Conservation (phyloP, 92 coral and sea anemone species). For the Chrysogorgia sp. region DNA sequence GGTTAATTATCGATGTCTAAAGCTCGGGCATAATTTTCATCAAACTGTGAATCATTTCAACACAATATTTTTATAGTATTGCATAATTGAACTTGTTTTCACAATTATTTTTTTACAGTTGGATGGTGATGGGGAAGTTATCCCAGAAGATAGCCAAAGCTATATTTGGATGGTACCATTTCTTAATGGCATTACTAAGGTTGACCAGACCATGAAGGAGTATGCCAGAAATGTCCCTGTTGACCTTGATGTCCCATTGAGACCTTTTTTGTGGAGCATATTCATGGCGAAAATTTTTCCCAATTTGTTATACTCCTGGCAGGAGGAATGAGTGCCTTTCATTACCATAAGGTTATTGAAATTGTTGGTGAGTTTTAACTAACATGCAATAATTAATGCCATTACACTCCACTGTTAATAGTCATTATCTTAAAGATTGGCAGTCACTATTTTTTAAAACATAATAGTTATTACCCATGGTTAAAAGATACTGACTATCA, state of each 20-base stretch:
- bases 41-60: too few relatives aligned
- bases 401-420: too few relatives aligned
- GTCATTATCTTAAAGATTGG: too few relatives aligned
- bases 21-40: too few relatives aligned
- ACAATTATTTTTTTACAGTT: neutral
- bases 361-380: constrained; percentile 57
- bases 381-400: too few relatives aligned
- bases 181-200: constrained; percentile 15
- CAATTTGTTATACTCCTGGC: constrained; percentile 41
- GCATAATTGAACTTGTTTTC: too few relatives aligned
- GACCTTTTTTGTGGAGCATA: constrained; percentile 18
- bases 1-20: too few relatives aligned
- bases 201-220: neutral
- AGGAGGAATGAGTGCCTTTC: constrained; percentile 52
- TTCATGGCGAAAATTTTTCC: constrained; percentile 39
- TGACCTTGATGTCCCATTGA: too few relatives aligned
- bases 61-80: too few relatives aligned
- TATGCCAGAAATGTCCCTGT: neutral
- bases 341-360: constrained; percentile 36
- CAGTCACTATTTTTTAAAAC: too few relatives aligned
- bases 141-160: neutral
- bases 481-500: too few relatives aligned
- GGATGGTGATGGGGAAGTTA: neutral
- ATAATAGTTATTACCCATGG: too few relatives aligned
- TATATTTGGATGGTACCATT: constrained; percentile 49